Percentiles rank a stretch among this genome's conserved stretches.
Conservation (phyloP, 2,888 invertebrate species). For the Cerastis leucographa region DNA sequence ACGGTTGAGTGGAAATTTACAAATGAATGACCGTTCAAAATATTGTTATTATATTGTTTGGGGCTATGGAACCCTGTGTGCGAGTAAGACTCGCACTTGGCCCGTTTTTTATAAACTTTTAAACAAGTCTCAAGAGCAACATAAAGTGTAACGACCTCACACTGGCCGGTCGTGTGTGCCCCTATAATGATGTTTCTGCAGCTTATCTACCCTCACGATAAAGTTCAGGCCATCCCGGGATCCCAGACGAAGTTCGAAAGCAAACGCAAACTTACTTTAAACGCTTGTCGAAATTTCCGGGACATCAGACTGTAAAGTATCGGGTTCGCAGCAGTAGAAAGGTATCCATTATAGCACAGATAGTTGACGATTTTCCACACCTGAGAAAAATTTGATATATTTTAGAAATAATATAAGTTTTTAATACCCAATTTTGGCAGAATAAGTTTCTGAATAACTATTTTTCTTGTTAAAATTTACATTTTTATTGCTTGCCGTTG, state of each 20-base stretch:
- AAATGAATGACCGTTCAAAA: no score
- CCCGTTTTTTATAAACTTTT: constrained; percentile 23
- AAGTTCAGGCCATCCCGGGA: constrained; percentile 8
- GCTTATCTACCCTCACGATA: neutral
- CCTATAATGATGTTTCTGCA: constrained; percentile 25
- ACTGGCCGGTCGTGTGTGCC: constrained; percentile 7
- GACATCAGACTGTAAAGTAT: constrained; percentile 88
- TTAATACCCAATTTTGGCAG: neutral
- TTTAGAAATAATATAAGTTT: constrained; percentile 30
- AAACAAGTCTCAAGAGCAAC: constrained; percentile 9
- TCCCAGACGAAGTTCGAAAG: constrained; percentile 37
- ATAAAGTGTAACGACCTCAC: constrained; percentile 21
- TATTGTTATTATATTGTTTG: no score
- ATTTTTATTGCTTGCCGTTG: constrained; percentile 36
- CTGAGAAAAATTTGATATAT: constrained; percentile 69
- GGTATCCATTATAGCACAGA: constrained; percentile 82
- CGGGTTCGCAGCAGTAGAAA: constrained; percentile 85
- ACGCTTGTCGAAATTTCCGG: constrained; percentile 83
- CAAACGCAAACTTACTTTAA: constrained; percentile 78
- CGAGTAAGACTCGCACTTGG: no score
- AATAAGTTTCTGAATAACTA: neutral
- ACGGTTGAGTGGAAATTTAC: no score
- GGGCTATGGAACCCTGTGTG: no score
- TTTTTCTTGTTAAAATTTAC: constrained; percentile 30
- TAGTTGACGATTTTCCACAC: constrained; percentile 83